phyloP scores from a whole-genome alignment of 2,888 invertebrate species.

The Phyllotreta cruciferae region DNA sequence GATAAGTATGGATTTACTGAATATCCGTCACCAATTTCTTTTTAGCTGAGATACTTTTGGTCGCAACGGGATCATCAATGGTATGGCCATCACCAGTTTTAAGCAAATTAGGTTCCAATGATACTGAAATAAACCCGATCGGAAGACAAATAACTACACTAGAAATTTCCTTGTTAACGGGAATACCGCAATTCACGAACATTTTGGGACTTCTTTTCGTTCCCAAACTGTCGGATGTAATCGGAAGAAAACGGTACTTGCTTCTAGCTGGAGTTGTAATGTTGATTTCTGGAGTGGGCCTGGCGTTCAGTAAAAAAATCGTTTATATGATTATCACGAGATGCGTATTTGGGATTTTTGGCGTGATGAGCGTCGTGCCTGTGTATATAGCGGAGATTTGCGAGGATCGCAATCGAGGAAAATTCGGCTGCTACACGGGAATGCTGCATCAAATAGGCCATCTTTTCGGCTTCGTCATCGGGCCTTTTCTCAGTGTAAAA shows the following conservation, averaged over 20 bases:
- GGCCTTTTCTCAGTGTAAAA: slow-evolving; percentile 10
- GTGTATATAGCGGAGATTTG: slow-evolving; percentile 21
- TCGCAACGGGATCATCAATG: too few relatives aligned
- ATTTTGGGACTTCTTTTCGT: too few relatives aligned
- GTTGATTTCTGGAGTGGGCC: slow-evolving; percentile 53
- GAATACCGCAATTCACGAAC: too few relatives aligned
- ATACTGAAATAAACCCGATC: too few relatives aligned
- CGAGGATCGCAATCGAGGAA: slow-evolving; percentile 23
- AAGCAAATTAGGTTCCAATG: too few relatives aligned
- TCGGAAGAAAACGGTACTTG: too few relatives aligned
- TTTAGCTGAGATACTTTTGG: not conserved
- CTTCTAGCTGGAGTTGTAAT: too few relatives aligned
- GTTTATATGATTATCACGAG: not conserved
- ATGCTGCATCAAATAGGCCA: slow-evolving; percentile 12
- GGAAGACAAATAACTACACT: too few relatives aligned
- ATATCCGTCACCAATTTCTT: too few relatives aligned
- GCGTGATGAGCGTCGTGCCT: not conserved
- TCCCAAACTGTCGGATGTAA: slow-evolving; percentile 7
- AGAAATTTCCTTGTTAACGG: too few relatives aligned
- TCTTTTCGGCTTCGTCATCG: slow-evolving; percentile 10
- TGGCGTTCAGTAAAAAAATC: slow-evolving; percentile 32
- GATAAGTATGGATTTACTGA: too few relatives aligned
- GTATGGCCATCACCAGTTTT: too few relatives aligned
- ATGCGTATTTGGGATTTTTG: not conserved
- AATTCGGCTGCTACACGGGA: slow-evolving; percentile 7